Conservation (phyloP, 2,113 vertebrate species). For the Lepidothrix coronata region DNA sequence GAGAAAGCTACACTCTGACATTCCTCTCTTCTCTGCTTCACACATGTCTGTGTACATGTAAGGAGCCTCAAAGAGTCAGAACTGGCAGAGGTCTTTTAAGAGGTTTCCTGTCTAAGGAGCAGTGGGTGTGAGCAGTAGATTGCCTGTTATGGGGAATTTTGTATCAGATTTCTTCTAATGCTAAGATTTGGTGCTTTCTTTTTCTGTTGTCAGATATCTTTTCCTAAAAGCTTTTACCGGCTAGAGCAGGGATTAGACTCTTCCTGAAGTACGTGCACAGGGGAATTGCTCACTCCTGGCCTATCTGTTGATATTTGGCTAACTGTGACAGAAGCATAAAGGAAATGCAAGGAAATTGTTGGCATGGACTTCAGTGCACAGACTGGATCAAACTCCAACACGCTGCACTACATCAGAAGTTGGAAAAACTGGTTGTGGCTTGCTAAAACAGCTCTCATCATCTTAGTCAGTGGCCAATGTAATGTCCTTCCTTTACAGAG, state of each 20-base stretch:
- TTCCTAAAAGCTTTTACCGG: constrained; percentile 28
- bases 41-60: neutral
- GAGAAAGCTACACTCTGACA: neutral
- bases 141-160: constrained; percentile 17
- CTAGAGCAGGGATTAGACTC: neutral
- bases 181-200: neutral
- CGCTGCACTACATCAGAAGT: neutral
- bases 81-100: constrained; percentile 9
- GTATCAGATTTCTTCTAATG: constrained; percentile 32
- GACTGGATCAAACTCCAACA: neutral
- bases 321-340: constrained; percentile 23
- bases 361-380: neutral
- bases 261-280: neutral
- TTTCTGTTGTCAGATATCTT: constrained; percentile 14
- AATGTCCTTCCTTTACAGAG: neutral
- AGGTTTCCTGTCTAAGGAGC: constrained; percentile 33
- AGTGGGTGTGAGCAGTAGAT: constrained; percentile 16
- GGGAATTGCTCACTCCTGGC: neutral
- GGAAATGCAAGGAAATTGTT: neutral
- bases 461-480: neutral
- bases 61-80: neutral
- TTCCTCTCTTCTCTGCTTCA: neutral
- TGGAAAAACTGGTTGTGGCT: neutral
- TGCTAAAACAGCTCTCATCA: neutral
- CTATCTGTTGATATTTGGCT: neutral